Conservation (phyloP, 2,113 vertebrate genomes). For the Hipposideros armiger region DNA sequence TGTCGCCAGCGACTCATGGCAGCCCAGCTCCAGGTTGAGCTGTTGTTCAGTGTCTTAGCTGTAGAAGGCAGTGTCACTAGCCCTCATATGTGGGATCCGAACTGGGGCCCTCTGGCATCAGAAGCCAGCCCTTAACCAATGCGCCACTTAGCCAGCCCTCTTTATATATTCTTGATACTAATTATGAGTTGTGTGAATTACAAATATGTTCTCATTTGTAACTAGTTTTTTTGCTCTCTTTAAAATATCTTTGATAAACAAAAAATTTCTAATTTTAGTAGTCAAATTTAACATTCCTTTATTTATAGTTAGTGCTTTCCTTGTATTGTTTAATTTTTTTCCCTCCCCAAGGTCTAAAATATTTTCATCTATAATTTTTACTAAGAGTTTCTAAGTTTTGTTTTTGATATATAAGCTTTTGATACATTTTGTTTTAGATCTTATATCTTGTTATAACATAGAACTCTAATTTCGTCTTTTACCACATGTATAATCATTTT, state of each 20-base stretch:
- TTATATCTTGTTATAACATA: neutral
- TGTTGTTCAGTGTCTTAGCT: no score
- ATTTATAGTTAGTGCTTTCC: neutral
- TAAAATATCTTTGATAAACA: neutral
- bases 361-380: neutral
- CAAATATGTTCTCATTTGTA: neutral
- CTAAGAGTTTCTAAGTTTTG: neutral
- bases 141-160: no score
- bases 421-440: neutral
- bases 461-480: neutral
- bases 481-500: neutral
- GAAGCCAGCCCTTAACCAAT: no score
- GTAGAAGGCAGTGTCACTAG: no score
- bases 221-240: neutral
- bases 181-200: neutral
- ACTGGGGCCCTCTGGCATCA: no score
- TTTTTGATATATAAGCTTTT: neutral
- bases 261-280: neutral
- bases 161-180: conserved; percentile 14
- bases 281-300: neutral
- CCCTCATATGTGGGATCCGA: no score
- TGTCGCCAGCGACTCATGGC: no score
- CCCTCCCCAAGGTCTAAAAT: neutral
- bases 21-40: no score
- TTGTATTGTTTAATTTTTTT: neutral